Base-by-base conservation (phyloP, 2,113 vertebrate genomes). In the Microtus richardsoni region DNA sequence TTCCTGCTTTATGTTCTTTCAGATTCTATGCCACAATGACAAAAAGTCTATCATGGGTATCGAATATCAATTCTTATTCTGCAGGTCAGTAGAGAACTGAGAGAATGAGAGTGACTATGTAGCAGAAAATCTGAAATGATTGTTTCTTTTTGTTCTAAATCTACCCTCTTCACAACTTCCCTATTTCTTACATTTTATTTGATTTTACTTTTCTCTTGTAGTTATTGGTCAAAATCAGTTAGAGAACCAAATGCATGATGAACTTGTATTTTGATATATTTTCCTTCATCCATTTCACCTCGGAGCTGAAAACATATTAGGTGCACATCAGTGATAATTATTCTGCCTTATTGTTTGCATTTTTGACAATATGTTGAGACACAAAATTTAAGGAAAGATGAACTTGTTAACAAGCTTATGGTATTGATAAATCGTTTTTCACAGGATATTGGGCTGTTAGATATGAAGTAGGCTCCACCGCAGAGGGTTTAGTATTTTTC, bases 161-260 rank as follows among this genome's bases (percentile, higher is more conserved):
- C 10, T 47, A 49, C 47, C 22, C 0, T 80, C 28, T 85, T 93
- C 9, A 8, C 47, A 47, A 26, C 30, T 73, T 95, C 74, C 2
- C n/a, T 47, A 77, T 78, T 44, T 60, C n/a, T 89, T 78, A 36
- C 74, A 64, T 77, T 88, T 91, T 83, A 82, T 41, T 94, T 84
- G 12, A 78, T 80, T 94, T 86, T 94, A 54, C 5, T 86, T 86
- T 86, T 49, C 6, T 30, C 3, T 86, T 91, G 4, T 68, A 70
- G 33, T 7, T 26, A 93, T 36, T 66, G 11, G 26, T 82, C 87
- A 64, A 62, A 71, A 49, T 66, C 44, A 33, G 9, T 28, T 36
- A 30, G 58, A 58, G 36, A 93, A 66, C 7, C 21, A 88, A 58
- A 3, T 2, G 47, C 54, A 79, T 86, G 71, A 88, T 39, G 2